These are phyloP conservation scores for human DNA, from an alignment of 2,113 vertebrate genomes.

Conservation along the genomic window DNA sequence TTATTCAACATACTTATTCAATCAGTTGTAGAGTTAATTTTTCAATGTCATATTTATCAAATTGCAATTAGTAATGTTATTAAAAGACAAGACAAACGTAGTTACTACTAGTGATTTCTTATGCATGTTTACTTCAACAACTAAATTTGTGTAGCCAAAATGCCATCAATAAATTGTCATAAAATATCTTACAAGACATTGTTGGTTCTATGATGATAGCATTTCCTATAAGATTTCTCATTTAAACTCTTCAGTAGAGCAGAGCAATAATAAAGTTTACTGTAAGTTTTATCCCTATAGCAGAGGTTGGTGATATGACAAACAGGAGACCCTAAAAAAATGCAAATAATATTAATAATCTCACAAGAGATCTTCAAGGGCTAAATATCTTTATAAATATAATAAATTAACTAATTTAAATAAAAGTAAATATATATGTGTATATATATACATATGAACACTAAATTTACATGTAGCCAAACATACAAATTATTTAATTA, in stretches of 20 bases:
- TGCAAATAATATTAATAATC: neutral
- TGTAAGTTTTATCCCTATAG: neutral
- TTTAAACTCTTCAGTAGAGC: neutral
- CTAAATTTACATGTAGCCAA: neutral
- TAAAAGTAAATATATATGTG: neutral
- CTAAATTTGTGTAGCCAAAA: neutral
- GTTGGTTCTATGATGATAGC: neutral
- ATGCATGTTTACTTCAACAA: neutral
- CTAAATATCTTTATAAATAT: neutral
- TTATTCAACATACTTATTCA: slow-evolving; percentile 71
- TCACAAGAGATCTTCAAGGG: neutral
- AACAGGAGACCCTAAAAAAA: neutral
- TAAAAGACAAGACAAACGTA: neutral
- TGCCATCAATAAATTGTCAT: neutral
- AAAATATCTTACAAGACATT: neutral
- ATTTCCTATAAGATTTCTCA: neutral
- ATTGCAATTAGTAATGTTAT: neutral
- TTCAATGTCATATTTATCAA: slow-evolving; percentile 67
- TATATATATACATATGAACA: neutral
- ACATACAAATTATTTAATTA: neutral
- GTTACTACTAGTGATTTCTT: neutral
- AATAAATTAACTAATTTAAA: neutral
- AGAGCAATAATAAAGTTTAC: neutral
- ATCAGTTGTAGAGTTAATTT: slow-evolving; percentile 62
- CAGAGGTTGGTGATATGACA: neutral